These are phyloP conservation scores for Conger conger DNA, from an alignment of 2,113 vertebrate genomes.

Conservation along the genomic window DNA sequence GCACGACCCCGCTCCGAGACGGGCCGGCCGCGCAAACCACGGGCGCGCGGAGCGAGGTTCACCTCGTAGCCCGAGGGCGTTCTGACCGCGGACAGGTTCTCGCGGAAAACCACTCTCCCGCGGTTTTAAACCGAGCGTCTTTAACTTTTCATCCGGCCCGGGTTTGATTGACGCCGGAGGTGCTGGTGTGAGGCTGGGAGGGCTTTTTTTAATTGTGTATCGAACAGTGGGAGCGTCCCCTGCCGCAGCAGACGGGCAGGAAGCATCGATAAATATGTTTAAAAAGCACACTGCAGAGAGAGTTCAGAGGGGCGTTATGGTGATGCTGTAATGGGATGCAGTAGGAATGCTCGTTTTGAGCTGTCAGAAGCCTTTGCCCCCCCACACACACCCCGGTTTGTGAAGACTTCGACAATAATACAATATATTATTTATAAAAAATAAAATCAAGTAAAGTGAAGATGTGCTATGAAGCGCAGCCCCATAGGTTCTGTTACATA, in stretches of 20 bases:
- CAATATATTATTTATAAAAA: neutral
- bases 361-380: neutral
- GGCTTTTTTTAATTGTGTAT: neutral
- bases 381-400: neutral
- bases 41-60: slow-evolving; percentile 47
- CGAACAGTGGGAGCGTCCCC: neutral
- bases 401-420: neutral
- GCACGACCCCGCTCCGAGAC: too few species aligned
- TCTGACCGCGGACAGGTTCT: too few species aligned
- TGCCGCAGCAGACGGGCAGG: neutral
- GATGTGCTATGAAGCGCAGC: neutral
- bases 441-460: neutral
- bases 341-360: neutral
- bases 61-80: slow-evolving; percentile 59
- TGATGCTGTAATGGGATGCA: neutral
- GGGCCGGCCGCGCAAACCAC: slow-evolving; percentile 46
- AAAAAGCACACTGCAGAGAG: neutral
- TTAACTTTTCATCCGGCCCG: slow-evolving; percentile 47
- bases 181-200: neutral
- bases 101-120: slow-evolving; percentile 43
- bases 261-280: neutral
- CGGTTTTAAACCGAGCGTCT: slow-evolving; percentile 50
- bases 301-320: neutral
- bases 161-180: slow-evolving; percentile 19
- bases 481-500: neutral